Conservation (phyloP, 2,888 invertebrate species). For the Papilio demoleus region DNA sequence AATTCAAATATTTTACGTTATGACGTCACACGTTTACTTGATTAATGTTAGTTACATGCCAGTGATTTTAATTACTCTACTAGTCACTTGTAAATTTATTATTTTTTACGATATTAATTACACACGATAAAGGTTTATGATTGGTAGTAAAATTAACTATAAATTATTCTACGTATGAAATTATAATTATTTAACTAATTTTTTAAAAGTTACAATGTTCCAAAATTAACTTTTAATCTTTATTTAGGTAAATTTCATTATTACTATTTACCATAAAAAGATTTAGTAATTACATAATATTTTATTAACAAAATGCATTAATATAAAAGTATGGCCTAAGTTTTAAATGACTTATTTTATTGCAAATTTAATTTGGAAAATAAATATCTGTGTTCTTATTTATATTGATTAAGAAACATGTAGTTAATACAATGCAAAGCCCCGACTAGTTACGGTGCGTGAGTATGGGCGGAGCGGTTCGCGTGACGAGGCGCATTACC, state of each 20-base stretch:
- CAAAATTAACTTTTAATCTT: background rate
- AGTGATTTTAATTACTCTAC: background rate
- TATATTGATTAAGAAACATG: too few relatives aligned
- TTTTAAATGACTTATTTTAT: background rate
- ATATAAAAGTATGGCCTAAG: background rate
- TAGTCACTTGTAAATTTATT: slow-evolving; percentile 3
- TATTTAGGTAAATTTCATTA: background rate
- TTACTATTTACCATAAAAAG: background rate
- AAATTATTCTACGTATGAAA: background rate
- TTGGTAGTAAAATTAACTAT: slow-evolving; percentile 25
- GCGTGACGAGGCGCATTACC: slow-evolving; percentile 76
- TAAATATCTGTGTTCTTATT: background rate
- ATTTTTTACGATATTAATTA: slow-evolving; percentile 11
- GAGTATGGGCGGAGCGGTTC: slow-evolving; percentile 77
- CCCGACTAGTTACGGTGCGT: slow-evolving; percentile 57
- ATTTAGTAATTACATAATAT: background rate
- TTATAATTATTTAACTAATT: background rate
- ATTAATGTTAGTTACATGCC: background rate
- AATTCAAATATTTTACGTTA: background rate
- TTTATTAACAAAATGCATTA: background rate
- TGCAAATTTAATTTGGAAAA: background rate
- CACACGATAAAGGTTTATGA: slow-evolving; percentile 18
- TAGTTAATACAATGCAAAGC: background rate
- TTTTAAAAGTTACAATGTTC: background rate
- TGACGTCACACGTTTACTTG: background rate